These are phyloP conservation scores for Laspeyria flexula DNA, from an alignment of 2,888 invertebrate species.

Conservation along the genomic window DNA sequence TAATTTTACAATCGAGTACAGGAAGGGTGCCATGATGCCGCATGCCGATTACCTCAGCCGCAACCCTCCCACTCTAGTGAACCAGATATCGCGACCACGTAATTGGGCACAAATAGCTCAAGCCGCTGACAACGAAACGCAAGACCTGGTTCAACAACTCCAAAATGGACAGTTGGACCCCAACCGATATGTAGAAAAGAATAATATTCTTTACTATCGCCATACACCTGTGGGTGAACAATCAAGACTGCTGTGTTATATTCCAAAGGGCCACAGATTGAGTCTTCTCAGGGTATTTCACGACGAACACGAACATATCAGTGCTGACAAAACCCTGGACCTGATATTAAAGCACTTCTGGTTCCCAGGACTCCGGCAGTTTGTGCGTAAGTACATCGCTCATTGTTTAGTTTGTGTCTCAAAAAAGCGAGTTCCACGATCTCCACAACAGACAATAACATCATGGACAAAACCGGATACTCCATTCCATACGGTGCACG, in stretches of 20 bases:
- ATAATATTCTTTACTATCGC: constrained; percentile 16
- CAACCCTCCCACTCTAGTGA: constrained; percentile 15
- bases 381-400: constrained; percentile 28
- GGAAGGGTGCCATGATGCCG: constrained; percentile 28
- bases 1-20: constrained; percentile 32
- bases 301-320: constrained; percentile 34
- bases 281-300: constrained; percentile 32
- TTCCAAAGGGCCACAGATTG: too few species aligned
- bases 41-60: constrained; percentile 17
- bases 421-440: constrained; percentile 15
- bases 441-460: not conserved
- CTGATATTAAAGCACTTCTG: constrained; percentile 35
- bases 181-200: not conserved
- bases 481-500: not conserved
- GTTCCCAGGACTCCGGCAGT: constrained; percentile 31
- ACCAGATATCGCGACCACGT: not conserved
- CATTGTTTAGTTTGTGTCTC: constrained; percentile 33
- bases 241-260: constrained; percentile 2
- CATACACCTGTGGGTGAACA: constrained; percentile 25
- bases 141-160: not conserved
- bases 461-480: constrained; percentile 1
- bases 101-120: constrained; percentile 28
- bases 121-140: not conserved
- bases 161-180: not conserved
- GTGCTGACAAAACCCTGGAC: constrained; percentile 26